Base-by-base conservation (phyloP, 2,113 vertebrate species). In the Megaceryle maxima region DNA sequence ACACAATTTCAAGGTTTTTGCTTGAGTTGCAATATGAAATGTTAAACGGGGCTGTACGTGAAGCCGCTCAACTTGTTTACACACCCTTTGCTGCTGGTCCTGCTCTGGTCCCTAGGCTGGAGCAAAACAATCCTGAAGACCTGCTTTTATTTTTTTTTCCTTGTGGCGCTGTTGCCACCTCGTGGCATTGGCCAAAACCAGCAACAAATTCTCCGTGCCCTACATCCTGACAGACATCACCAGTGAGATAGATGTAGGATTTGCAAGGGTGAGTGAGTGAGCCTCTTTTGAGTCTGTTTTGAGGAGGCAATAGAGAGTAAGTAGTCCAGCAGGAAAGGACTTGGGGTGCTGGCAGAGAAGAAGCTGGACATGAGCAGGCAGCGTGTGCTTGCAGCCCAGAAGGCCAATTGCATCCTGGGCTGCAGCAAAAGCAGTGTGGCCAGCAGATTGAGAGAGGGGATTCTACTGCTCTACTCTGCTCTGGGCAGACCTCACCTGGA, bases 101-200 rank as follows among this genome's bases (percentile, higher is more conserved):
- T 70, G 19, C 33, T 70, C 26, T 37, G 21, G 43, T 86, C 13
- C 9, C 16, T 22, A 5, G 6, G 5, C 0, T 16, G 26, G 5
- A 74, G 29, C 10, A 22, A 63, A 63, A 41, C 26, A 4, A 0
- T 13, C 5, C 6, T 25, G 15, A 48, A 26, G 41, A 33, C 24
- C 18, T 43, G 17, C 1, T 48, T 20, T 70, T 33, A 37, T 37
- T 37, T 51, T 70, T 35, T 56, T 74, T 83, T 4, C 2, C 12
- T 84, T 22, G 6, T 56, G 37, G 1, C 15, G 2, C 63, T 93
- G 75, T 90, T 96, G 94, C 94, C 95, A 93, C 83, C 94, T 96
- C 0, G 79, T 95, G 95, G 90, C 64, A 4, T 29, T 80, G 50
- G 4, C 35, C 48, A 69, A 80, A 93, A 39, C 9, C 31, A 78